Base-by-base conservation (phyloP, 2,888 invertebrate genomes). In the Eulithis testata region DNA sequence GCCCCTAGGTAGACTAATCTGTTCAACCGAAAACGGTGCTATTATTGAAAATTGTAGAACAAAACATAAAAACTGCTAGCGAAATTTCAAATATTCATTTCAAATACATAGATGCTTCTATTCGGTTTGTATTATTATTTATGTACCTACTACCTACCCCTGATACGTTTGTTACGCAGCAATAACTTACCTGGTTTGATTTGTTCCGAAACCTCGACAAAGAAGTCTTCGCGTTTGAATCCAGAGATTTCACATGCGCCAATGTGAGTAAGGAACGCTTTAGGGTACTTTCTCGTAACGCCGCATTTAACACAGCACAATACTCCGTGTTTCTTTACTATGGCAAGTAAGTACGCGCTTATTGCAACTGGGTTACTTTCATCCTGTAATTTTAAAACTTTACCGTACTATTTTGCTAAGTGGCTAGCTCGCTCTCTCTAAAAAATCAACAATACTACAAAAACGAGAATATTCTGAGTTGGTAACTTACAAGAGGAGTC, bases 401-500 rank as follows among this genome's bases (percentile, higher is more conserved):
- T 12, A 27, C 31, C 36, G n/a, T 44, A 11, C 44, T 44, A 3
- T 31, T 2, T 4, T 31, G 4, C 31, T 31, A 31, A 31, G 6
- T 31, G 31, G 31, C 31, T 31, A 31, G 5, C 31, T 31, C 31
- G 31, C 31, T 31, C 2, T 5, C 31, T 21, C 31, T 31, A 3
- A 4, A 31, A 31, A 31, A 31, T 4, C 1, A 31, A 3, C 3
- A 4, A 31, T 31, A 31, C 31, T 6, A 40, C 0, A 40, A 40
- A 8, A 40, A 5, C 8, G 8, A 44, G 1, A 44, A n/a, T 44
- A 52, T 14, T 14, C 36, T 14, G 12, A 11, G 49, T 37, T 40
- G 36, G 14, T n/a, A 53, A 80, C 87, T 90, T 90, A 95, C 95
- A 77, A 94, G 75, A 64, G 93, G 89, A 40, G 78, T 63, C 51